phyloP scores from a whole-genome alignment of 2,113 vertebrate genomes.

The human (Homo sapiens) region DNA sequence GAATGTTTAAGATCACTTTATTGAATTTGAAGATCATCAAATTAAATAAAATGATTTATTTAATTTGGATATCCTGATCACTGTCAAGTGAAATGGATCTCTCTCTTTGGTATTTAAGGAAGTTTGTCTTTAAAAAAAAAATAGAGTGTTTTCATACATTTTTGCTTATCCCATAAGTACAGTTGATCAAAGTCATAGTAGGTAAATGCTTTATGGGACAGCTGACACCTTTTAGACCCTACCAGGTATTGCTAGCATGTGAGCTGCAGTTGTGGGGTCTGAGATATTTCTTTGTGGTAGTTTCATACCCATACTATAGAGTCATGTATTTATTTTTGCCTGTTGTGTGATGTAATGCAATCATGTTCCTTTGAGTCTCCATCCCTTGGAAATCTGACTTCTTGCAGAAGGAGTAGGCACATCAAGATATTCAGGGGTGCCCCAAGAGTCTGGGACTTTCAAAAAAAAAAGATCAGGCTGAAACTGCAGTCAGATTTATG shows the following conservation, averaged over 20 bases:
- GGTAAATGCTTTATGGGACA: constrained; percentile 60
- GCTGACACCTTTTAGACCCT: constrained; percentile 41
- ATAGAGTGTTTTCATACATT: neutral
- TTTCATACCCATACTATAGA: constrained; percentile 53
- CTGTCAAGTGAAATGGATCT: neutral
- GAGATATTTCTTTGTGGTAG: constrained; percentile 40
- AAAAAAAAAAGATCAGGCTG: neutral
- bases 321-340: constrained; percentile 79
- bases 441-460: neutral
- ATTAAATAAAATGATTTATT: neutral
- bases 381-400: neutral
- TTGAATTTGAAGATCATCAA: too few relatives aligned
- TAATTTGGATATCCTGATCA: neutral
- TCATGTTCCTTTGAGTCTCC: neutral
- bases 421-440: neutral
- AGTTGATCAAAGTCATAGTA: constrained; percentile 45
- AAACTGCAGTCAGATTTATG: neutral
- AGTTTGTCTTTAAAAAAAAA: neutral
- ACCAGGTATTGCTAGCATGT: neutral
- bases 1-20: too few relatives aligned
- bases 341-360: constrained; percentile 24
- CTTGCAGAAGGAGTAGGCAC: neutral
- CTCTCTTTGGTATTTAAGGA: constrained; percentile 2
- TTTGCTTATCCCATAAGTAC: constrained; percentile 33
- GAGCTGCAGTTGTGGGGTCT: neutral